Percentiles rank a stretch among this genome's conserved stretches.
These are phyloP conservation scores for Drosophila paramelanica DNA, from an alignment of 2,888 invertebrate genomes.

Conservation along the genomic window DNA sequence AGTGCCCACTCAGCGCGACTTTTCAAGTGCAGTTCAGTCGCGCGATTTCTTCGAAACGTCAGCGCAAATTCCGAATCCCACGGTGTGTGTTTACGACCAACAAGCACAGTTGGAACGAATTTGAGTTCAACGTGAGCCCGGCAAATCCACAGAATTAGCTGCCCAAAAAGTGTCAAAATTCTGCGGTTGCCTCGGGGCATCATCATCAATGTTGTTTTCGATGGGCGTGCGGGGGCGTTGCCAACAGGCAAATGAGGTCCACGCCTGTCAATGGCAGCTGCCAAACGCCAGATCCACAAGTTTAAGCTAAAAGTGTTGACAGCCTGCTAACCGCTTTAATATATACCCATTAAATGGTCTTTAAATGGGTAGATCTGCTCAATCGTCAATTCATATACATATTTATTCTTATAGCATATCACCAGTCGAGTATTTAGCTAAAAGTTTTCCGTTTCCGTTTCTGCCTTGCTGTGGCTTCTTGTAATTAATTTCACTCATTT, in stretches of 20 bases:
- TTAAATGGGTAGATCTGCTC: no score
- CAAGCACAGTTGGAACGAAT: conserved; percentile 82
- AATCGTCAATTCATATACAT: background rate
- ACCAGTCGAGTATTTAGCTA: background rate
- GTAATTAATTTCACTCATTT: conserved; percentile 76
- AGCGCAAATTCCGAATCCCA: conserved; percentile 79
- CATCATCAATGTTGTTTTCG: conserved; percentile 36
- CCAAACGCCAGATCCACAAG: conserved; percentile 29
- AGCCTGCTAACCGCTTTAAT: conserved; percentile 59
- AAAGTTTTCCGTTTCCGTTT: no score
- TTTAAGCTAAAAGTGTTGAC: conserved; percentile 60
- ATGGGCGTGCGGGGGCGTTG: conserved; percentile 43
- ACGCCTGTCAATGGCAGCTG: conserved; percentile 63
- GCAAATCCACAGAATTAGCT: conserved; percentile 57
- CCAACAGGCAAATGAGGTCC: conserved; percentile 69
- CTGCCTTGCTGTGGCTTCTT: conserved; percentile 61
- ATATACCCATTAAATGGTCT: conserved; percentile 24
- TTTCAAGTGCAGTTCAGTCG: conserved; percentile 57
- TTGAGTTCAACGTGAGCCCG: conserved; percentile 3
- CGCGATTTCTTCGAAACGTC: conserved; percentile 30
- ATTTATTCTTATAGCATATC: conserved; percentile 1
- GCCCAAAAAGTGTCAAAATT: conserved; percentile 66
- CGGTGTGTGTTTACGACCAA: conserved; percentile 85
- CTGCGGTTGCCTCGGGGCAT: conserved; percentile 50
- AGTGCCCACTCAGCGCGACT: conserved; percentile 75